Base-by-base conservation (phyloP, 1,140 invertebrate species). In the Centruroides vittatus region DNA sequence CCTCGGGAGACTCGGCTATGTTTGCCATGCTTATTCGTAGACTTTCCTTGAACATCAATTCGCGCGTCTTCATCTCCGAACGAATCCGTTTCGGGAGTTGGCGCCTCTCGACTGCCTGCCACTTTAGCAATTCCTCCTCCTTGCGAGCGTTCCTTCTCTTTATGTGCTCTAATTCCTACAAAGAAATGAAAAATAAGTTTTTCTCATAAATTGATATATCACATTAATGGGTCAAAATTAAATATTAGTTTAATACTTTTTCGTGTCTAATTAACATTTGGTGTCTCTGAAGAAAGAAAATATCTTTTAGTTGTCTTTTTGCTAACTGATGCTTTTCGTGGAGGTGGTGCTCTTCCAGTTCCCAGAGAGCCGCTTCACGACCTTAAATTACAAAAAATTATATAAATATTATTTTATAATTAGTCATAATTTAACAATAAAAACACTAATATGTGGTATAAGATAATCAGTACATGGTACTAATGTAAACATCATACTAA, bases 251-350 rank as follows among this genome's bases (percentile, higher is more conserved):
- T 6, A 41, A 41, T 61, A 70, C 68, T 59, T 94, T 94, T 66
- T 94, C 91, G 68, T 94, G 91, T 4, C 90, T 74, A 49, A 84
- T 80, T 4, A 93, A 76, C 89, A 93, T 93, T 75, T 81, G 90
- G 72, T 93, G 89, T 55, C 89, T 77, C 70, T 96, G 91, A 65
- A 98, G 78, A 73, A 97, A 92, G 80, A 97, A 98, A 62, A 94
- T 86, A 71, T 99, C 95, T 74, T 98, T 98, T 1, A 98, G 81
- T 71, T 98, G 95, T 58, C 90, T 76, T 74, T 97, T 97, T 55
- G 89, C 82, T 12, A 98, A 75, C 72, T 97, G 93, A 73, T 97
- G 90, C 67, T 89, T 84, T 72, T 98, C 95, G 68, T 97, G 91
- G 55, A 98, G 85, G 70, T 98, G 96, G 49, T 88, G 84, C 75